phyloP scores from a whole-genome alignment of 2,797 vertebrate genomes.

The Intellagama lesueurii region DNA sequence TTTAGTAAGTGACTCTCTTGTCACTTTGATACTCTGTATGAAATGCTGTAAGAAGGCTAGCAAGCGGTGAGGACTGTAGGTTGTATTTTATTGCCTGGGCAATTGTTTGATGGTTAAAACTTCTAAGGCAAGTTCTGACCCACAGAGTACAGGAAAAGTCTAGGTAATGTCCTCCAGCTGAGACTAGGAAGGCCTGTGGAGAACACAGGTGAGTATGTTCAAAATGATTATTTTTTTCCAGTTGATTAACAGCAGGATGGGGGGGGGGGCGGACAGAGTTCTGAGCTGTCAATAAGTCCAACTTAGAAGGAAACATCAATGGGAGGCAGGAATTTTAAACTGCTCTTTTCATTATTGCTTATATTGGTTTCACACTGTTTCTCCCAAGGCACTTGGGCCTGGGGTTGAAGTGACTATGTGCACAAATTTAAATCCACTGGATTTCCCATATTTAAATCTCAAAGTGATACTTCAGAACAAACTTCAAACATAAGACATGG shows the following conservation, averaged over 20 bases:
- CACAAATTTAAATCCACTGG: background rate
- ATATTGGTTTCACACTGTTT: background rate
- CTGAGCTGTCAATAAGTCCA: background rate
- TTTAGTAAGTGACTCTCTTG: conserved; percentile 51
- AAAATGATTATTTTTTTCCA: background rate
- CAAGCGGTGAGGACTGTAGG: background rate
- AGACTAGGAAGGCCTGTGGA: background rate
- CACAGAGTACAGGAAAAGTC: background rate
- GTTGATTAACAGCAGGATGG: background rate
- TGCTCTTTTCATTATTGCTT: background rate
- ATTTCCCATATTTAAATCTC: background rate
- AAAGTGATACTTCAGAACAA: background rate
- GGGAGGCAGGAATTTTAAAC: background rate
- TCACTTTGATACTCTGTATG: conserved; percentile 40
- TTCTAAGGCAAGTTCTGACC: conserved; percentile 11
- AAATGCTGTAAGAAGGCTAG: conserved; percentile 47
- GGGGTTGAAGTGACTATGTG: background rate
- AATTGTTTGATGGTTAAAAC: conserved; percentile 26
- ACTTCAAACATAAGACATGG: background rate
- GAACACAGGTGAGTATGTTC: background rate
- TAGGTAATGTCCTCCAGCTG: conserved; percentile 13
- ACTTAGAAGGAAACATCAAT: background rate
- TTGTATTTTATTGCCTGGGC: conserved; percentile 25
- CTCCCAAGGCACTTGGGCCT: background rate
- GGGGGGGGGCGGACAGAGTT: background rate